Evolutionary conservation across 2,113 vertebrate genomes (phyloP).

Genomic region (Burhinus oedicnemus): DNA sequence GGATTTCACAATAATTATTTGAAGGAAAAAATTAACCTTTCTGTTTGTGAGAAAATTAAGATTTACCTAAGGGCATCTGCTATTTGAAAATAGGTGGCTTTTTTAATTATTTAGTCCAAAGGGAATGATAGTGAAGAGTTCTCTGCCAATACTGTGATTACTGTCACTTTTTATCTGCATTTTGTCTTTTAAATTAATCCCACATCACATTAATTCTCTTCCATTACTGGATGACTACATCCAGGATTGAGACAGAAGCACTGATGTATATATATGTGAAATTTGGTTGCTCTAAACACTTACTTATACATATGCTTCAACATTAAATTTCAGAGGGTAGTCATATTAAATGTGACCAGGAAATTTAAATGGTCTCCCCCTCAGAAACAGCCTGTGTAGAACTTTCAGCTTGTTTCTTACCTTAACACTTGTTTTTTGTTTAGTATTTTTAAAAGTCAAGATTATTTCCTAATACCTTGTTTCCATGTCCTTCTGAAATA

Average conservation of each 20-base stretch:
- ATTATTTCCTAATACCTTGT: neutral
- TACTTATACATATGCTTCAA: neutral
- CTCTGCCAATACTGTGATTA: neutral
- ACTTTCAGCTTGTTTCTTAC: neutral
- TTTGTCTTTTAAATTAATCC: neutral
- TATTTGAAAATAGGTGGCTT: neutral
- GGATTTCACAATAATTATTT: neutral
- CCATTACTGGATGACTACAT: neutral
- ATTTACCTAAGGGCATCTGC: neutral
- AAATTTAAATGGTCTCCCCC: neutral
- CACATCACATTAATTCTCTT: neutral
- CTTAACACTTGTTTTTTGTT: neutral
- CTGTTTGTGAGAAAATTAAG: neutral
- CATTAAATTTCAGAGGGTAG: neutral
- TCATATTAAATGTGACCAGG: neutral
- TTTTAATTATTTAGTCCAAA: neutral
- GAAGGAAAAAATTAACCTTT: neutral
- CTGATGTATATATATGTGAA: neutral
- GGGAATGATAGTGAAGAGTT: neutral
- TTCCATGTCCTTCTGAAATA: neutral
- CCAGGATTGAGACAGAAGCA: neutral
- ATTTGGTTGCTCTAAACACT: neutral
- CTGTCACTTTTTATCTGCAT: neutral
- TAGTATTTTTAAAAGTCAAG: neutral
- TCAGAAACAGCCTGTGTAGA: neutral